phyloP scores from a whole-genome alignment of 1,140 invertebrate genomes.

The Ooceraea biroi region DNA sequence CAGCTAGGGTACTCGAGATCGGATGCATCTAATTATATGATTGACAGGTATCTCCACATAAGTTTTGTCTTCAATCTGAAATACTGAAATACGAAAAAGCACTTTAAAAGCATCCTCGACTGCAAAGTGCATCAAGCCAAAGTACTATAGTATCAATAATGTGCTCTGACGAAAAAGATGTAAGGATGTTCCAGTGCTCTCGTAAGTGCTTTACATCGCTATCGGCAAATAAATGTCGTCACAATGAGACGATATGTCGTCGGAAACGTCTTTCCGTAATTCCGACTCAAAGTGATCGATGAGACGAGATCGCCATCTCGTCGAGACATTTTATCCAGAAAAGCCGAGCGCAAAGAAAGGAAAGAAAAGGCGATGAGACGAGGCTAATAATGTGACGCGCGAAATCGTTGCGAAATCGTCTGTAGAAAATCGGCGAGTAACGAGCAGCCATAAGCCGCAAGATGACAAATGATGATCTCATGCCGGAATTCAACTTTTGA shows the following conservation, averaged over 20 bases:
- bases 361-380: neutral
- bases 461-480: neutral
- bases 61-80: too few relatives aligned
- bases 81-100: too few relatives aligned
- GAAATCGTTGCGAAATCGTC: constrained; percentile 4
- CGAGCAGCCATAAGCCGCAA: constrained; percentile 25
- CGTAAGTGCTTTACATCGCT: constrained; percentile 22
- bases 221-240: constrained; percentile 20
- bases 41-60: too few relatives aligned
- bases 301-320: constrained; percentile 16
- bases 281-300: constrained; percentile 42
- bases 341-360: neutral
- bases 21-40: neutral
- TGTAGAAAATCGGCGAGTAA: constrained; percentile 5
- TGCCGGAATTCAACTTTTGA: constrained; percentile 7
- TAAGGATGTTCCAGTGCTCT: neutral
- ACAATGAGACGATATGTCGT: constrained; percentile 19
- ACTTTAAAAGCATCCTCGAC: neutral
- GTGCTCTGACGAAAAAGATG: neutral
- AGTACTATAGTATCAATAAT: neutral
- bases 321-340: constrained; percentile 26
- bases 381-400: constrained; percentile 1
- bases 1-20: neutral
- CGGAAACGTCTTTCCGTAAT: constrained; percentile 24
- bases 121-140: neutral